A percentile compares a stretch with the other conserved stretches of the same genome.
Evolutionary conservation across 2,113 vertebrate species (phyloP).

Genomic region (Opisthocomus hoazin): DNA sequence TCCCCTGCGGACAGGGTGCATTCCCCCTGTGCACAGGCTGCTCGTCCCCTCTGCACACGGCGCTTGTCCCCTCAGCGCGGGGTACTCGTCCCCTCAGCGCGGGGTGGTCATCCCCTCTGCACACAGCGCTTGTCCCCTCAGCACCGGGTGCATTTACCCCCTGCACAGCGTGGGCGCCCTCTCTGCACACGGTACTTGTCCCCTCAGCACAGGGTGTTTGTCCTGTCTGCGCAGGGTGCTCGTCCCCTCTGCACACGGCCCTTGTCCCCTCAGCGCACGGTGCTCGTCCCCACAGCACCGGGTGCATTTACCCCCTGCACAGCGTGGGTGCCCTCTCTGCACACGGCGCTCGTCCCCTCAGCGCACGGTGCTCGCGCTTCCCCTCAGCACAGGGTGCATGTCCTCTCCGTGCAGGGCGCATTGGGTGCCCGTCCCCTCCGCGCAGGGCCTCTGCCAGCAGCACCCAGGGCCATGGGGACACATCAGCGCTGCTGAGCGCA

Average conservation of each 20-base stretch:
- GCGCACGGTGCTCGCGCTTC: background rate
- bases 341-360: fast-evolving
- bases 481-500: fast-evolving
- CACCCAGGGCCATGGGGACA: background rate
- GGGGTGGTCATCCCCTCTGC: background rate
- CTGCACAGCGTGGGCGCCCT: background rate
- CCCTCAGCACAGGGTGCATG: background rate
- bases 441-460: fast-evolving
- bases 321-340: background rate
- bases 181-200: background rate
- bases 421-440: too few relatives aligned
- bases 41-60: background rate
- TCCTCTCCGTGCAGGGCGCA: too few relatives aligned
- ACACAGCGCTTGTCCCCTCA: too few relatives aligned
- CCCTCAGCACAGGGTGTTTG: fast-evolving
- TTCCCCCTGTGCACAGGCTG: too few relatives aligned
- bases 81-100: background rate
- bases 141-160: background rate
- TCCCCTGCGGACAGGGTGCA: background rate
- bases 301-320: background rate
- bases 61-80: background rate
- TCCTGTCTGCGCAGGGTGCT: background rate
- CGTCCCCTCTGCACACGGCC: background rate
- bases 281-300: background rate
- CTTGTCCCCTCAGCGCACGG: background rate